These are phyloP conservation scores for Orchesella flavescens DNA, from an alignment of 2,888 invertebrate species.

Conservation along the genomic window DNA sequence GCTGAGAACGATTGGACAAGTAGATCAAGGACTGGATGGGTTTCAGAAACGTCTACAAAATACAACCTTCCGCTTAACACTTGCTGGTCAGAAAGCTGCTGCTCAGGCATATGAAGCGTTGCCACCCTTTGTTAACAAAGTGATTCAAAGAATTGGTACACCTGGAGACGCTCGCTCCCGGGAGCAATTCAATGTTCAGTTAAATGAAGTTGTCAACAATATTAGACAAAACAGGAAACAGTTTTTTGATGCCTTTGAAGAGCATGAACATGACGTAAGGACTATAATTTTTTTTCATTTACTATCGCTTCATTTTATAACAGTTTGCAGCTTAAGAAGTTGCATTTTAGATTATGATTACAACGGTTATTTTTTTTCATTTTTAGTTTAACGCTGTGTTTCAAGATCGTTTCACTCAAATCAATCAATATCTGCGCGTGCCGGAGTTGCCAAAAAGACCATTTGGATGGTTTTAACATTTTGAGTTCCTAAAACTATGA, in stretches of 20 bases:
- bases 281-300: neutral
- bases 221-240: conserved; percentile 46
- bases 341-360: neutral
- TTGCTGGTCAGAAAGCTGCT: conserved; percentile 56
- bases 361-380: conserved; percentile 2
- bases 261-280: conserved; percentile 64
- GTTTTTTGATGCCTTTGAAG: conserved; percentile 39
- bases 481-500: neutral
- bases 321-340: neutral
- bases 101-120: conserved; percentile 47
- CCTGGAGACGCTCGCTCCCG: conserved; percentile 29
- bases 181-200: conserved; percentile 34
- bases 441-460: conserved; percentile 48
- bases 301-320: neutral
- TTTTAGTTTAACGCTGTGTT: conserved; percentile 61
- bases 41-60: conserved; percentile 47
- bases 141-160: conserved; percentile 50
- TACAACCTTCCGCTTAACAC: conserved; percentile 22
- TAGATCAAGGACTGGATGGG: conserved; percentile 31
- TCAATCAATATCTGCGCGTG: conserved; percentile 62
- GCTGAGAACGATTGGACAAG: conserved; percentile 49
- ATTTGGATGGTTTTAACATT: conserved; percentile 45
- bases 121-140: conserved; percentile 47
- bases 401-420: conserved; percentile 51
- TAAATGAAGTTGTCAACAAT: conserved; percentile 45